phyloP scores from a whole-genome alignment of 2,888 invertebrate genomes.

The Ormyrus thymus region DNA sequence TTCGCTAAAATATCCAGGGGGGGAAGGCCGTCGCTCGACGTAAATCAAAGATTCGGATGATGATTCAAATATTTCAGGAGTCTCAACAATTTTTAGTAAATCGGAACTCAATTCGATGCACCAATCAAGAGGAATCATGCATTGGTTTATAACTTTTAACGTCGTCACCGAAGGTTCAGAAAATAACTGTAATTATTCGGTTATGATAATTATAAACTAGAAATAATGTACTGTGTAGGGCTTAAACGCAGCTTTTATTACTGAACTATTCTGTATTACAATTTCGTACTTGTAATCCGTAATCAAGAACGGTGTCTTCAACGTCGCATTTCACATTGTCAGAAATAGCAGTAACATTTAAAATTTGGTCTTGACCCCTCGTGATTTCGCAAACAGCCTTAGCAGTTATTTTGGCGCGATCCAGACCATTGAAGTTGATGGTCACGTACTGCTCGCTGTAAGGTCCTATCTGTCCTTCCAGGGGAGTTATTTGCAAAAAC shows the following conservation, averaged over 20 bases:
- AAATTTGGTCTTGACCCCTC: conserved; percentile 9
- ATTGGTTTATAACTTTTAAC: conserved; percentile 76
- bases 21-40: conserved; percentile 27
- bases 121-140: conserved; percentile 69
- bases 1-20: conserved; percentile 41
- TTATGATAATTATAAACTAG: conserved; percentile 3
- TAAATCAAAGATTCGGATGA: conserved; percentile 19
- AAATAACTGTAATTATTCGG: conserved; percentile 66
- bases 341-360: conserved; percentile 37
- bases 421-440: conserved; percentile 40
- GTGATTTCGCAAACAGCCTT: conserved; percentile 36
- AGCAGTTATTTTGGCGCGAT: conserved; percentile 17
- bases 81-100: conserved; percentile 52
- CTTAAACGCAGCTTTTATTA: too few relatives aligned
- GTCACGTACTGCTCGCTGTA: conserved; percentile 1
- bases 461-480: conserved; percentile 36
- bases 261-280: too few relatives aligned
- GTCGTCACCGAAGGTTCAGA: conserved; percentile 67
- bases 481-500: conserved; percentile 40
- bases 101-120: conserved; percentile 30
- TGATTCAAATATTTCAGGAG: conserved; percentile 22
- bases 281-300: conserved; percentile 41
- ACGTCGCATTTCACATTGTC: conserved; percentile 42
- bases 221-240: neutral
- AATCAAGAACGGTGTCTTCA: conserved; percentile 37